Evolutionary conservation across 2,113 vertebrate genomes (phyloP).

Genomic region (Paradoxurus hermaphroditus): DNA sequence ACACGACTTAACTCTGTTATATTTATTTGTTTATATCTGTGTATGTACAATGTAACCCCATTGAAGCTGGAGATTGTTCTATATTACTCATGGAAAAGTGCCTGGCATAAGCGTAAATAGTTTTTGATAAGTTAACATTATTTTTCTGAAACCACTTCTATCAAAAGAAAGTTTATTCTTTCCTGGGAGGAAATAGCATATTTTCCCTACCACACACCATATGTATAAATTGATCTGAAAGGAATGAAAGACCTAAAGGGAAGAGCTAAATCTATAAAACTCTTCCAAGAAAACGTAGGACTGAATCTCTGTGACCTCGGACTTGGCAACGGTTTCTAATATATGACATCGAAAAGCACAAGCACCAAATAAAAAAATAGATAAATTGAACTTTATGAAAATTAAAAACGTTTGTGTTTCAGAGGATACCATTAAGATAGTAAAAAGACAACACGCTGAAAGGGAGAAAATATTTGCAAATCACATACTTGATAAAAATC

Average conservation of each 20-base stretch:
- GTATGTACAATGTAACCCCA: neutral
- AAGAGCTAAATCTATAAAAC: neutral
- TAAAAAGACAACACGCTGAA: neutral
- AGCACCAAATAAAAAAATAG: neutral
- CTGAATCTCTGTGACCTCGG: neutral
- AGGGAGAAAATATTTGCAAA: neutral
- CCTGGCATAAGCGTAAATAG: neutral
- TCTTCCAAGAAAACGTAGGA: neutral
- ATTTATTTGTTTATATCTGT: neutral
- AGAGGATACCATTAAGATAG: neutral
- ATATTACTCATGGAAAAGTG: neutral
- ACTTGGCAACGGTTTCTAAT: neutral
- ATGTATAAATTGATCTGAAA: neutral
- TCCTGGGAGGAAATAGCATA: neutral
- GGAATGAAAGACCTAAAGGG: neutral
- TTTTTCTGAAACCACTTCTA: neutral
- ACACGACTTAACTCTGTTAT: neutral
- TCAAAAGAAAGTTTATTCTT: neutral
- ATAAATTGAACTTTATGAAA: neutral
- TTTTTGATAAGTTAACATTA: neutral
- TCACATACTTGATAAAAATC: neutral
- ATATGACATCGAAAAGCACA: neutral
- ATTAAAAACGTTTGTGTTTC: neutral
- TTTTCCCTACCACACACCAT: neutral
- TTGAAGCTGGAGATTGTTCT: neutral